phyloP scores from a whole-genome alignment of 2,797 vertebrate genomes.

The Sphenopsis melanotis region DNA sequence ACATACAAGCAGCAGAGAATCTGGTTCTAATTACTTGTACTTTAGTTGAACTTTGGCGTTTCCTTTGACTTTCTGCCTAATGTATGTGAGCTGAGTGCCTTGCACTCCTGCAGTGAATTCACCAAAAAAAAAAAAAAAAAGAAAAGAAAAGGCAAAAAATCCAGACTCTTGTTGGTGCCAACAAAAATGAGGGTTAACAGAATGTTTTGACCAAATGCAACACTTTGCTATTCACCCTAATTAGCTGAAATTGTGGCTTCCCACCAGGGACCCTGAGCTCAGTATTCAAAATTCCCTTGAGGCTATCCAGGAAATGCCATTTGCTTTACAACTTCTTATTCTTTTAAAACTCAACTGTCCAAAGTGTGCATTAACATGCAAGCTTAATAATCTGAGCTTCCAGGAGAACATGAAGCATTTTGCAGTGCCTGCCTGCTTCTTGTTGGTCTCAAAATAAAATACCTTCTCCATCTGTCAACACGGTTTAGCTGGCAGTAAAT shows the following conservation, averaged over 20 bases:
- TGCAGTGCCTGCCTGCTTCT: constrained; percentile 53
- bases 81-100: constrained; percentile 81
- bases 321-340: constrained; percentile 78
- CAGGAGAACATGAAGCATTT: constrained; percentile 60
- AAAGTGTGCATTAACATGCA: constrained; percentile 71
- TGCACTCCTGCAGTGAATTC: constrained; percentile 78
- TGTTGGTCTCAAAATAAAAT: constrained; percentile 65
- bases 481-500: constrained; percentile 69
- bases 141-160: constrained; percentile 30
- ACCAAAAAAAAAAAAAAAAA: constrained; percentile 16
- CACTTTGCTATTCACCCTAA: constrained; percentile 80
- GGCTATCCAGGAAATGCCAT: constrained; percentile 84
- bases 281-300: constrained; percentile 76
- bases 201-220: constrained; percentile 81
- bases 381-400: constrained; percentile 67
- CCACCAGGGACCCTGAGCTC: constrained; percentile 72
- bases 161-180: constrained; percentile 76
- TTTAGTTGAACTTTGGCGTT: constrained; percentile 90
- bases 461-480: constrained; percentile 70
- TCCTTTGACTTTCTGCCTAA: constrained; percentile 86
- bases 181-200: constrained; percentile 80
- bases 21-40: constrained; percentile 92
- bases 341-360: constrained; percentile 75
- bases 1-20: constrained; percentile 66
- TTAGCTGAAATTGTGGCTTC: constrained; percentile 80